Evolutionary conservation across 1,140 invertebrate species (phyloP).

Genomic region (Panagrolaimus sp.): DNA sequence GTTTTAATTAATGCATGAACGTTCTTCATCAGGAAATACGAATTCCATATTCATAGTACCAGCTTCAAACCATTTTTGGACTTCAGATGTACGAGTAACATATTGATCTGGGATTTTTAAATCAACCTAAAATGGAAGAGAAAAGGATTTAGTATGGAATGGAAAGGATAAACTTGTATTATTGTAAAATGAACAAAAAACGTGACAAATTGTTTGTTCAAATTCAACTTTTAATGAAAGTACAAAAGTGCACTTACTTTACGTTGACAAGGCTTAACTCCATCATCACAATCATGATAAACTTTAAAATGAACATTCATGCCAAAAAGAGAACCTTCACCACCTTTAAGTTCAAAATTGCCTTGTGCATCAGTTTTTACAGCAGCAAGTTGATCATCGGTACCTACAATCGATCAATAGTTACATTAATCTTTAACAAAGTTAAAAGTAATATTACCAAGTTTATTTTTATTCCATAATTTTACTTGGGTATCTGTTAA

Average conservation of each 20-base stretch:
- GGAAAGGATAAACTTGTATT: too few species aligned
- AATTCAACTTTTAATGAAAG: too few species aligned
- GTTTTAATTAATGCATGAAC: slow-evolving; percentile 40
- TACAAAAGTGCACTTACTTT: slow-evolving; percentile 38
- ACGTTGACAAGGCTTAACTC: slow-evolving; percentile 34
- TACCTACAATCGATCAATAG: slow-evolving; percentile 18
- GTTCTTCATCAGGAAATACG: slow-evolving; percentile 41
- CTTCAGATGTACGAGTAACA: slow-evolving; percentile 28
- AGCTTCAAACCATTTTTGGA: slow-evolving; percentile 48
- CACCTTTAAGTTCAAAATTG: slow-evolving; percentile 32
- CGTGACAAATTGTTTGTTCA: too few species aligned
- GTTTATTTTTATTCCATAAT: slow-evolving; percentile 36
- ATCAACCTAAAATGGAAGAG: slow-evolving; percentile 22
- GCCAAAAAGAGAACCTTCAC: slow-evolving; percentile 29
- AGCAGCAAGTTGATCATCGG: slow-evolving; percentile 40
- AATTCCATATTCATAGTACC: slow-evolving; percentile 50
- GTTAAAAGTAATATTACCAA: slow-evolving; percentile 28
- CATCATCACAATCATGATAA: slow-evolving; percentile 41
- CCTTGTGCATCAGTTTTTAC: slow-evolving; percentile 39
- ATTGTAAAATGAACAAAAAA: too few species aligned
- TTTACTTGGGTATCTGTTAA: slow-evolving; percentile 32
- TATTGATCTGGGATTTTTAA: slow-evolving; percentile 38
- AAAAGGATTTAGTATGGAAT: too few species aligned
- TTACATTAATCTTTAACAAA: too few species aligned
- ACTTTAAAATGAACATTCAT: slow-evolving; percentile 37